A percentile compares a stretch with the other conserved stretches of the same genome.
phyloP scores from a whole-genome alignment of 2,888 invertebrate species.

The Xestia sexstrigata region DNA sequence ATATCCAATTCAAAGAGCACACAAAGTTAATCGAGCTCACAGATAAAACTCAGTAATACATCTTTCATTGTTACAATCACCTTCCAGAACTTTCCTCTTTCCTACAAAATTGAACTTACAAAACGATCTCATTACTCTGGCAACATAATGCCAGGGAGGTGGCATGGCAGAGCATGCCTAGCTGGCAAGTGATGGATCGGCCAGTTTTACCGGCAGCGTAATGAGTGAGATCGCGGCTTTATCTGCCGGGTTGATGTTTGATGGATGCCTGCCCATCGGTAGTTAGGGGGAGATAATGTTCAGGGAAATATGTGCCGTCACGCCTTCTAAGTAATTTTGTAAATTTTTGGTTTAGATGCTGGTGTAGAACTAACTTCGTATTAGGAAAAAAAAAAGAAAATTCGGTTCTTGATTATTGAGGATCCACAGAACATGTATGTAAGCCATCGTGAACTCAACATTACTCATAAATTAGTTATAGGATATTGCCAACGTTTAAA shows the following conservation, averaged over 20 bases:
- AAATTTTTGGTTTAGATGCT: background rate
- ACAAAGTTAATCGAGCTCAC: background rate
- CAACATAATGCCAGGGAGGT: conserved; percentile 58
- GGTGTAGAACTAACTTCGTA: too few relatives aligned
- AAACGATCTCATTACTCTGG: conserved; percentile 64
- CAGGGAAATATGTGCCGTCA: conserved; percentile 55
- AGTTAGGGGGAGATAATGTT: conserved; percentile 59
- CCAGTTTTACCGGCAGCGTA: conserved; percentile 67
- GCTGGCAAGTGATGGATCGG: conserved; percentile 66
- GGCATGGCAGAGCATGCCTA: conserved; percentile 49
- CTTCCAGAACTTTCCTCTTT: conserved; percentile 16
- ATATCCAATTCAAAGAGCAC: background rate
- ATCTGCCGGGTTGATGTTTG: conserved; percentile 67
- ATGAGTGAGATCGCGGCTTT: conserved; percentile 68
- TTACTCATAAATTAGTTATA: too few relatives aligned
- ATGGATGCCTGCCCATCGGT: conserved; percentile 63
- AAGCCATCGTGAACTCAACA: too few relatives aligned
- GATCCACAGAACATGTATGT: too few relatives aligned
- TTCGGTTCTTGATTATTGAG: too few relatives aligned
- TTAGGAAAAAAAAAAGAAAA: too few relatives aligned
- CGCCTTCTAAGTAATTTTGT: conserved; percentile 24
- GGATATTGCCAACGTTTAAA: too few relatives aligned
- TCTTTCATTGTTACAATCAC: conserved; percentile 30
- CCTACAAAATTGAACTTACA: conserved; percentile 51
- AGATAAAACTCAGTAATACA: conserved; percentile 28